Percentiles rank a stretch among this genome's conserved stretches.
Evolutionary conservation across 2,888 invertebrate genomes (phyloP).

Genomic region (Thysanoteuthis rhombus): DNA sequence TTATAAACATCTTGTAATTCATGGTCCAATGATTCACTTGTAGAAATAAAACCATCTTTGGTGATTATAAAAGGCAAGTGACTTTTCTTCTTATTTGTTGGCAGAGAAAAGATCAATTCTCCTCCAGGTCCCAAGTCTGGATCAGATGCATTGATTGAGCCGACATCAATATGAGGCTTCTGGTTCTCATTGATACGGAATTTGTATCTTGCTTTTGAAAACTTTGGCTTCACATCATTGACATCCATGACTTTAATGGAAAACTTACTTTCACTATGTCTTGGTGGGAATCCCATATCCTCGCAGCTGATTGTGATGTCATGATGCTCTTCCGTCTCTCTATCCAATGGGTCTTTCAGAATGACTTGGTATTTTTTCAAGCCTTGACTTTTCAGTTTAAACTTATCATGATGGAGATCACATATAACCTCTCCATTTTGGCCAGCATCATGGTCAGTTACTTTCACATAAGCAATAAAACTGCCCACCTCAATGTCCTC

Average conservation of each 20-base stretch:
- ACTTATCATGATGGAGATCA: slow-evolving; percentile 12
- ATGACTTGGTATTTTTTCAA: not conserved
- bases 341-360: not conserved
- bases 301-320: not conserved
- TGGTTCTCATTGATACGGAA: not conserved
- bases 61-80: not conserved
- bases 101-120: not conserved
- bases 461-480: not conserved
- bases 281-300: not conserved
- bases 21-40: not conserved
- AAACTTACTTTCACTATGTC: not conserved
- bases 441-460: not conserved
- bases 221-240: not conserved
- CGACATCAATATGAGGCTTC: not conserved
- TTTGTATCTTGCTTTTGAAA: not conserved
- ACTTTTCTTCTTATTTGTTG: not conserved
- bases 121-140: not conserved
- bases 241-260: slow-evolving; percentile 12
- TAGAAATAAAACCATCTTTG: not conserved
- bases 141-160: slow-evolving; percentile 12
- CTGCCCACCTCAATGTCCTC: not conserved
- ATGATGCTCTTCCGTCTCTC: not conserved
- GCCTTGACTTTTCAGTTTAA: not conserved
- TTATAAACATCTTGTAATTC: slow-evolving; percentile 12
- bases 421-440: not conserved